A percentile compares a stretch with the other conserved stretches of the same genome.
Conservation (phyloP, 2,113 vertebrate species). For the Rhadina sibilatrix region DNA sequence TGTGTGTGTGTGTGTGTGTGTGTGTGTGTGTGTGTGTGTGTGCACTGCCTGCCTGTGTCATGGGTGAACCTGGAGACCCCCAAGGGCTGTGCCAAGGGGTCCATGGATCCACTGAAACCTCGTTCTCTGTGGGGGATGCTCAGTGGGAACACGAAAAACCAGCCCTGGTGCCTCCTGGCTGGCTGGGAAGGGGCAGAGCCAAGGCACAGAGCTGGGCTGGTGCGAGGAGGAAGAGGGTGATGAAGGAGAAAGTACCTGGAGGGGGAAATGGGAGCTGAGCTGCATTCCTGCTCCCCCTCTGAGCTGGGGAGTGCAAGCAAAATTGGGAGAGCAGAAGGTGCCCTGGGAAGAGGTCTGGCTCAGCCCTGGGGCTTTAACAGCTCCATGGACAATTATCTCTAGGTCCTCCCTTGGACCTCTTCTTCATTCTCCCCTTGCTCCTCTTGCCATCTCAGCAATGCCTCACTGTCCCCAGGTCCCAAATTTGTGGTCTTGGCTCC, state of each 20-base stretch:
- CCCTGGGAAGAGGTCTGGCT: neutral
- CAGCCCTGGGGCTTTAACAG: neutral
- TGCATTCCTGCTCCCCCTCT: neutral
- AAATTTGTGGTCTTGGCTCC: accelerated
- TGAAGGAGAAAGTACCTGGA: neutral
- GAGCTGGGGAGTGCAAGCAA: accelerated
- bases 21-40: neutral
- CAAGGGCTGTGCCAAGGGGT: neutral
- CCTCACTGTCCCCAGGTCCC: neutral
- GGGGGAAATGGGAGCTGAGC: neutral
- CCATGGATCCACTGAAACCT: neutral
- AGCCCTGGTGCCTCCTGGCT: neutral
- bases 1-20: too few relatives aligned
- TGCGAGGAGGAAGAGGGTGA: neutral
- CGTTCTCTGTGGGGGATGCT: accelerated
- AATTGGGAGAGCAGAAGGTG: neutral
- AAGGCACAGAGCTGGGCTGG: neutral
- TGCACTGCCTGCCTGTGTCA: neutral
- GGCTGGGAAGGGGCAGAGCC: neutral
- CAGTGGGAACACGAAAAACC: accelerated
- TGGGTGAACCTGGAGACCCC: neutral
- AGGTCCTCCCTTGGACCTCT: neutral
- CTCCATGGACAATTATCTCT: neutral
- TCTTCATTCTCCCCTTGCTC: neutral
- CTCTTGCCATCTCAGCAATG: accelerated